Evolutionary conservation across 2,113 vertebrate genomes (phyloP).

Genomic region (Sitta europaea): DNA sequence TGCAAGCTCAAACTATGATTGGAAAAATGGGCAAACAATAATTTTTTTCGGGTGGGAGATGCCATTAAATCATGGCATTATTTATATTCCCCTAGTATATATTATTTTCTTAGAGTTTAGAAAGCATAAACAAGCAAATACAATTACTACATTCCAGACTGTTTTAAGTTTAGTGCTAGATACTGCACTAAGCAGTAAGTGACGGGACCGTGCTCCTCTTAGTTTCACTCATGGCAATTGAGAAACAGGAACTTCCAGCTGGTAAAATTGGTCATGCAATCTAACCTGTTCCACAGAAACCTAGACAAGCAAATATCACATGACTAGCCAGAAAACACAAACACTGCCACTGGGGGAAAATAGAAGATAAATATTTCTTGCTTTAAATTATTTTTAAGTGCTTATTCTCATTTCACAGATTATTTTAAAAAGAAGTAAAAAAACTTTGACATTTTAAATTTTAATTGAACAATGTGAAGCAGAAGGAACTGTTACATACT

Average conservation of each 20-base stretch:
- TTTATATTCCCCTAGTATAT: background rate
- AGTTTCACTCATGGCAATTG: background rate
- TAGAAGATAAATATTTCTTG: background rate
- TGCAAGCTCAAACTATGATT: background rate
- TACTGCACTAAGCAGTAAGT: background rate
- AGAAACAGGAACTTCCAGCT: background rate
- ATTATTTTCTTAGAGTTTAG: background rate
- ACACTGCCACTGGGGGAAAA: background rate
- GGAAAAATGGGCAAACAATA: background rate
- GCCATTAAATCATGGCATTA: background rate
- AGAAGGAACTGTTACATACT: background rate
- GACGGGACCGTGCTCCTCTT: background rate
- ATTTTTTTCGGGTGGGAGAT: background rate
- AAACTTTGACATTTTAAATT: background rate
- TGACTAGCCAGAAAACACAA: background rate
- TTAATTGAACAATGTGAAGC: background rate
- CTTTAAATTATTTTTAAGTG: background rate
- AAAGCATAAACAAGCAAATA: background rate
- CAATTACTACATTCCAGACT: background rate
- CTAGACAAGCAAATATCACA: background rate
- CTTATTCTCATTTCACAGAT: background rate
- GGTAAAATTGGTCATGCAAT: background rate
- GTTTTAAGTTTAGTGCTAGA: background rate
- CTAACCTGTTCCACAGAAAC: background rate
- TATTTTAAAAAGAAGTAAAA: background rate